These are phyloP conservation scores for Zygothrica quintamaculata DNA, from an alignment of 2,888 invertebrate genomes.

Conservation along the genomic window DNA sequence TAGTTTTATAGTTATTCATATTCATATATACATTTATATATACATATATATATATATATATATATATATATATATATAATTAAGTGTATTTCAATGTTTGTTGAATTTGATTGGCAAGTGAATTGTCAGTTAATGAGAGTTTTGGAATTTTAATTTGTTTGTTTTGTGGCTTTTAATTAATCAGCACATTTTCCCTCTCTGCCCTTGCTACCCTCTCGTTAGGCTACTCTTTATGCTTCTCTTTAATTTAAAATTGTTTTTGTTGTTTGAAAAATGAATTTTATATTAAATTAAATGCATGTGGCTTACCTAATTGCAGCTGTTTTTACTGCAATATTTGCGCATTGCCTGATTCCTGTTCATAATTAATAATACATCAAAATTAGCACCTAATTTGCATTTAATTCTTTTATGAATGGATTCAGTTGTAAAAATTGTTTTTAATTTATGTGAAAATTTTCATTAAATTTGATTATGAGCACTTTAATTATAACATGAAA, in stretches of 20 bases:
- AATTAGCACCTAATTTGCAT: conserved; percentile 1
- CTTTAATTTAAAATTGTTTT: conserved; percentile 5
- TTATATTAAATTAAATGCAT: conserved; percentile 29
- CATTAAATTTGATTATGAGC: too few relatives aligned
- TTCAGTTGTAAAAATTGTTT: background rate
- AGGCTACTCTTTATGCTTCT: conserved; percentile 26
- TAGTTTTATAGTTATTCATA: conserved; percentile 39
- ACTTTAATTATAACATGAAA: too few relatives aligned
- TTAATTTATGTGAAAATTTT: too few relatives aligned
- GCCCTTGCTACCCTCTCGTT: too few relatives aligned
- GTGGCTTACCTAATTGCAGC: conserved; percentile 42
- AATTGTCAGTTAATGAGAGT: conserved; percentile 33
- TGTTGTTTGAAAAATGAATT: conserved; percentile 1
- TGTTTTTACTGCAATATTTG: conserved; percentile 31
- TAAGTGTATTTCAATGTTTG: too few relatives aligned
- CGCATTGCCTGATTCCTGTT: conserved; percentile 13
- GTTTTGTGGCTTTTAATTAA: conserved; percentile 27
- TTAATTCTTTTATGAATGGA: background rate
- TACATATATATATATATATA: background rate
- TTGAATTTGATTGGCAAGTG: too few relatives aligned
- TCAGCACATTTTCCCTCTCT: conserved; percentile 2
- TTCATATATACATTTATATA: too few relatives aligned
- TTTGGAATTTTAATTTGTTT: conserved; percentile 24
- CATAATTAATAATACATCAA: conserved; percentile 11
- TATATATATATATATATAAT: background rate